Base-by-base conservation (phyloP, 2,797 vertebrate species). In the Mus caroli region DNA sequence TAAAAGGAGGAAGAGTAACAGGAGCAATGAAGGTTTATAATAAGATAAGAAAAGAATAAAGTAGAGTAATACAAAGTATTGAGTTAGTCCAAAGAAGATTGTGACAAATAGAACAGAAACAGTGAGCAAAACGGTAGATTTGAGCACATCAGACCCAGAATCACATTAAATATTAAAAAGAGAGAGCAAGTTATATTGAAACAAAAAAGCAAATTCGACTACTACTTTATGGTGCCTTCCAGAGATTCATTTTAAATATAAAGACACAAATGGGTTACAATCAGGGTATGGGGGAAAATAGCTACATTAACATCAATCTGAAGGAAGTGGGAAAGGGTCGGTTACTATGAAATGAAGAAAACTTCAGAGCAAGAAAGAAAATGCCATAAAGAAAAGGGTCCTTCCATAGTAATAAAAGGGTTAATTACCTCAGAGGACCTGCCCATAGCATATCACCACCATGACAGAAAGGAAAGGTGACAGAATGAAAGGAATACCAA, bases 171-270 rank as follows among this genome's bases (percentile, higher is more conserved):
- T 37, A 4, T 17, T n/a, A 50, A 28, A 58, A 75, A 22, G 4
- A 60, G 22, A 62, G 26, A 87, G 43, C 40, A 43, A 31, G 24
- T 37, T 31, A 73, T n/a, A 75, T 34, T 90, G 46, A 17, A 82
- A 80, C 13, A 87, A 91, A 78, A 91, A 80, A 76, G n/a, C 14
- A 60, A 76, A 76, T 26, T 12, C 50, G 76, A 40, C 37, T 93
- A 64, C 64, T 50, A 37, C 24, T 28, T 86, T 10, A 46, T 73
- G 34, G 22, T 80, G 22, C 24, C 46, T 67, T 34, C 17, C 54
- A 79, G 62, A 85, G 90, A 88, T 14, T 54, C 12, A 60, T 28
- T 78, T 90, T 60, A 79, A 90, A 89, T 52, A 54, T 54, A 84
- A 79, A 78, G 54, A 28, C 12, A 79, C 43, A 95, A 26, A 78